Conservation (phyloP, 1,140 invertebrate genomes). For the Bombus superbus region DNA sequence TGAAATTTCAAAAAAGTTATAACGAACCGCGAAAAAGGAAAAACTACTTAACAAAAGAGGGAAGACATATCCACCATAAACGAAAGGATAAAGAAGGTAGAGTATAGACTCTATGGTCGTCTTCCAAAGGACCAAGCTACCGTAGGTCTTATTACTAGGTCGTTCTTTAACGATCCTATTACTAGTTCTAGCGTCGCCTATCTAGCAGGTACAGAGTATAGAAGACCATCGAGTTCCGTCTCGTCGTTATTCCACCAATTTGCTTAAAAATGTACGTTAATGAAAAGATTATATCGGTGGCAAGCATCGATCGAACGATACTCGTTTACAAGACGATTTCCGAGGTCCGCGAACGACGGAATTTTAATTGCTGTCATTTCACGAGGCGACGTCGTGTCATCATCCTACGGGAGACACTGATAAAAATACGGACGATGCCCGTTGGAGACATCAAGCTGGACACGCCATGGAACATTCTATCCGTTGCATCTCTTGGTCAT, state of each 20-base stretch:
- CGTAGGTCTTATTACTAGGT: constrained; percentile 2
- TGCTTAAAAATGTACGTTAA: not conserved
- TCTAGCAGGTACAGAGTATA: not conserved
- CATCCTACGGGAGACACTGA: not conserved
- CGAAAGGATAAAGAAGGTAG: not conserved
- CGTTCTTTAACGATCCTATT: not conserved
- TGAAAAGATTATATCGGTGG: not conserved
- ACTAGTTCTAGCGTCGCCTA: not conserved
- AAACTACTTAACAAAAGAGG: too few relatives aligned
- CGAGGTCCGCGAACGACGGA: not conserved
- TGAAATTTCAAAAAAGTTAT: constrained; percentile 62
- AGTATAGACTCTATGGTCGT: not conserved
- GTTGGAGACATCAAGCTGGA: not conserved
- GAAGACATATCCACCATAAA: too few relatives aligned
- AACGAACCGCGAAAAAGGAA: not conserved
- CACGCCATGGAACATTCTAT: not conserved
- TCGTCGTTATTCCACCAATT: not conserved
- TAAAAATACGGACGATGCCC: not conserved
- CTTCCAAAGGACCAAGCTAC: constrained; percentile 8
- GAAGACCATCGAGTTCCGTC: not conserved
- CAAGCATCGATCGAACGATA: not conserved
- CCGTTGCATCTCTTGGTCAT: not conserved
- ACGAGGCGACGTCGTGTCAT: not conserved
- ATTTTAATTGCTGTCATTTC: constrained; percentile 23
- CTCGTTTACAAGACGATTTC: not conserved